Evolutionary conservation across 2,888 invertebrate species (phyloP).

Genomic region (Parasteatoda lunata): DNA sequence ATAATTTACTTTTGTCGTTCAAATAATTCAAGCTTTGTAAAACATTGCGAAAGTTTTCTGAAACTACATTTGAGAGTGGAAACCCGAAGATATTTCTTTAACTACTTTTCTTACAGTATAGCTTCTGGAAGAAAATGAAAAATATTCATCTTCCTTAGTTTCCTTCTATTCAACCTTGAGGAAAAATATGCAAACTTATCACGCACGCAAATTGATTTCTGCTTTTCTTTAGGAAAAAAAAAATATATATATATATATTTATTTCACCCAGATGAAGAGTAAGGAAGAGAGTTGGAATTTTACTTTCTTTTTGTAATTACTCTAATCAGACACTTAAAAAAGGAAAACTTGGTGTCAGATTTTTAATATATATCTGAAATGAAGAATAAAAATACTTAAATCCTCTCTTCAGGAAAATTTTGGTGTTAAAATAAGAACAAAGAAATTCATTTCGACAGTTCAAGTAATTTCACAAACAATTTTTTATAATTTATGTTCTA

Average conservation of each 20-base stretch:
- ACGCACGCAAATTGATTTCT: conserved; percentile 28
- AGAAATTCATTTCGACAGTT: no score
- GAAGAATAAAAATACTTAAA: no score
- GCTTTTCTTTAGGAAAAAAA: conserved; percentile 1
- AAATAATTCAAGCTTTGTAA: no score
- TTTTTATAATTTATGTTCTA: no score
- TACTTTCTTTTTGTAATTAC: neutral
- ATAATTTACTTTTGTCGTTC: no score
- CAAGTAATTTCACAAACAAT: no score
- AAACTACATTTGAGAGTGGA: conserved; percentile 12
- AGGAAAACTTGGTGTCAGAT: neutral
- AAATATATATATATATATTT: neutral
- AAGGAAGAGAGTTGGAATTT: neutral
- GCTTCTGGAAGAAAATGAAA: neutral
- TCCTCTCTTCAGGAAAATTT: no score
- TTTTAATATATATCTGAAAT: no score
- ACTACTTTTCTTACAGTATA: neutral
- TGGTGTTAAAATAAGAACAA: no score
- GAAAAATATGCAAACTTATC: conserved; percentile 26
- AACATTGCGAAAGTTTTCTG: conserved; percentile 25
- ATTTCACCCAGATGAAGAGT: neutral
- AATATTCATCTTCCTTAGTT: conserved; percentile 1
- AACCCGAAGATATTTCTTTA: neutral
- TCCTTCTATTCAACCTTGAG: neutral
- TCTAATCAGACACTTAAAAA: neutral